Evolutionary conservation across 2,888 invertebrate genomes (phyloP).

Genomic region (Tachina grossa): DNA sequence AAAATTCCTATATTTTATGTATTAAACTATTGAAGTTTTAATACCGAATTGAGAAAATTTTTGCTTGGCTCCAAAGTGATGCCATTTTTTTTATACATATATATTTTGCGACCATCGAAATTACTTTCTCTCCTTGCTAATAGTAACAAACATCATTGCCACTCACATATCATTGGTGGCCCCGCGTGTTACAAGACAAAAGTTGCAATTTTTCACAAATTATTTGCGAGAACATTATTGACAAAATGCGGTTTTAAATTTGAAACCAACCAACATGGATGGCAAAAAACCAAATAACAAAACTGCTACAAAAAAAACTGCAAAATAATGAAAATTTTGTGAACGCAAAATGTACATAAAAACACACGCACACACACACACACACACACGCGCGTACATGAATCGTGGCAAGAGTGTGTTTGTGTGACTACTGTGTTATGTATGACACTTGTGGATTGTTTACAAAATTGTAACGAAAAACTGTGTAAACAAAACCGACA

Average conservation of each 20-base stretch:
- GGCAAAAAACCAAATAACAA: conserved; percentile 39
- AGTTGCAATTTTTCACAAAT: conserved; percentile 48
- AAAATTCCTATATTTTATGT: too few relatives aligned
- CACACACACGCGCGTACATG: not conserved
- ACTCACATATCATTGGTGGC: not conserved
- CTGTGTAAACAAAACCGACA: conserved; percentile 63
- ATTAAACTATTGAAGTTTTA: too few relatives aligned
- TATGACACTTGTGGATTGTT: conserved; percentile 73
- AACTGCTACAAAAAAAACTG: conserved; percentile 13
- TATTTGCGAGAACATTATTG: conserved; percentile 69
- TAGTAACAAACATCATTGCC: not conserved
- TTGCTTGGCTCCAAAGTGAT: not conserved
- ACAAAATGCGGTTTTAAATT: conserved; percentile 70
- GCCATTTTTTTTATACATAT: not conserved
- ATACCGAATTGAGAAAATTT: too few relatives aligned
- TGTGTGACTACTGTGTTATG: conserved; percentile 23
- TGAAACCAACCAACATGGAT: conserved; percentile 48
- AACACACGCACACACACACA: not conserved
- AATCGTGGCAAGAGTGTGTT: not conserved
- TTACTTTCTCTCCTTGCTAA: not conserved
- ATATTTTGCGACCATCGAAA: not conserved
- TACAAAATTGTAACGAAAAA: conserved; percentile 58
- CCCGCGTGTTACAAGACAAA: conserved; percentile 11
- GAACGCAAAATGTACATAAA: conserved; percentile 34
- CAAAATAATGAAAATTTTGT: conserved; percentile 39